Evolutionary conservation across 2,888 invertebrate genomes (phyloP), one percentile per base, ranked within the genome.

Genomic region (Athalia cordata): DNA sequence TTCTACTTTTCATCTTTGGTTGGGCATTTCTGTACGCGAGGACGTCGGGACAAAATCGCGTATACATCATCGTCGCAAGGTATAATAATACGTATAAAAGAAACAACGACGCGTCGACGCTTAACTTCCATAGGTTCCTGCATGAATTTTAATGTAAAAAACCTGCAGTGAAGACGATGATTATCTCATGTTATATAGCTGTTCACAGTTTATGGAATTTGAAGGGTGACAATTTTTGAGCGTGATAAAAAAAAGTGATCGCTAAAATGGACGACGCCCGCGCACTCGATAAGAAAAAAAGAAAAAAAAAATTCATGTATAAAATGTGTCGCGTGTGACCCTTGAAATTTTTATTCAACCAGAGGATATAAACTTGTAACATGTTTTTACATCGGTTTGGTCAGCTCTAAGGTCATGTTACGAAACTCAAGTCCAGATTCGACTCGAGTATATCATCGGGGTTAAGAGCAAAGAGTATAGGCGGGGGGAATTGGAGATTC

Each of bases 341-440:
- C 7, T 3, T 5, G 62, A 29, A 29, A 29, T 29, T 29, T 29
- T 5, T 29, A 5, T 15, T 62, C 11, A 11, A 2, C 2, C 29
- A 7, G 15, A 9, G 13, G 11, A 5, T 5, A 9, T 9, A 11
- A 2, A 29, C 66, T 66, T 49, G n/a, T 66, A 66, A 66, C 66
- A 66, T 49, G 49, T 49, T 49, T 49, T 66, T 49, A 49, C 49
- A 66, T 49, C 66, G 5, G 7, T 9, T 2, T 13, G 66, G 15
- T n/a, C 66, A 49, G 49, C 13, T n/a, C n/a, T n/a, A 66, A 66
- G 66, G 66, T 66, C 49, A 66, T 15, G 47, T 66, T 66, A 66
- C 66, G 66, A 66, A 66, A 66, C 47, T 66, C 49, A 49, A 49
- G 49, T 49, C 66, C 47, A 66, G 66, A 66, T 66, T 66, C 11